These are phyloP conservation scores for Calameuta idolon DNA, from an alignment of 2,888 invertebrate genomes.

Conservation along the genomic window DNA sequence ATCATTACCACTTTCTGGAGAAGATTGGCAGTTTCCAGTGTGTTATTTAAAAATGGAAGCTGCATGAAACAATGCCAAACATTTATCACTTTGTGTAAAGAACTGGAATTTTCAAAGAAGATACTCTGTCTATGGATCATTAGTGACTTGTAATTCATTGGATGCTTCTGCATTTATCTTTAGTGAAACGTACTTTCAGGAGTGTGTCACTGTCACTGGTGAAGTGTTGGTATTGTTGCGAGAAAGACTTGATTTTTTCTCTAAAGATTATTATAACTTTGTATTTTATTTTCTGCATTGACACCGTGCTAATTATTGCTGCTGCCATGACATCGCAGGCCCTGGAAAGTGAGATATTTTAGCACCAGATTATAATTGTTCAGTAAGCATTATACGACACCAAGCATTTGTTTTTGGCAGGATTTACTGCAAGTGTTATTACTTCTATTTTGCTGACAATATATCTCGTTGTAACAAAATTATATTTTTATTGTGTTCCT, in stretches of 20 bases:
- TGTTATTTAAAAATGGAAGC: not conserved
- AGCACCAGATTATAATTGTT: conserved; percentile 22
- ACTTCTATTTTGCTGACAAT: not conserved
- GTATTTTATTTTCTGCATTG: not conserved
- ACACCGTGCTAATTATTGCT: not conserved
- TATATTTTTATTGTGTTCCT: not conserved
- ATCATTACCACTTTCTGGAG: not conserved
- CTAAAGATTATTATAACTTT: not conserved
- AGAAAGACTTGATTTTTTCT: not conserved
- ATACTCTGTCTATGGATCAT: not conserved
- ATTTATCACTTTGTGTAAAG: not conserved
- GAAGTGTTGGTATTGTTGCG: not conserved
- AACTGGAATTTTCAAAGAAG: not conserved
- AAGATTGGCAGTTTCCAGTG: not conserved
- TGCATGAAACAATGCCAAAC: not conserved
- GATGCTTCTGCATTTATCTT: not conserved
- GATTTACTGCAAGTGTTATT: not conserved
- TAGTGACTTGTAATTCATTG: not conserved
- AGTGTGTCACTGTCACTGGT: not conserved
- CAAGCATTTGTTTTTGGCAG: not conserved
- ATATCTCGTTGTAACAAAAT: not conserved
- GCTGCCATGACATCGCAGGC: conserved; percentile 14
- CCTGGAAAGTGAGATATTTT: conserved; percentile 2
- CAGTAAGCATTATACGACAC: conserved; percentile 28
- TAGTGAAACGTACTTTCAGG: not conserved